These are phyloP conservation scores for Drosophila elegans DNA, from an alignment of 1,140 invertebrate genomes.

Conservation along the genomic window DNA sequence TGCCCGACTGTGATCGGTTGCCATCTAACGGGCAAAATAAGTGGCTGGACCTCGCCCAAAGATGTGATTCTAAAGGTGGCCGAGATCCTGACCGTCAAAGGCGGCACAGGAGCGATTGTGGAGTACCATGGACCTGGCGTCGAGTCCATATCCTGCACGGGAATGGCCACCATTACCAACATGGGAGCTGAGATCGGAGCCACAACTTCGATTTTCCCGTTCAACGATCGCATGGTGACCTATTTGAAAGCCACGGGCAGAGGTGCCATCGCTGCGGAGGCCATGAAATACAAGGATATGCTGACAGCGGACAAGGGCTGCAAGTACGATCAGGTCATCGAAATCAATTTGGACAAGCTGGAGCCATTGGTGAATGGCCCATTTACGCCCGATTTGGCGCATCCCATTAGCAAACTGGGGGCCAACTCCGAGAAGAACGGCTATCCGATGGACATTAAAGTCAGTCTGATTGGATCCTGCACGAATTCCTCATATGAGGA, in stretches of 20 bases:
- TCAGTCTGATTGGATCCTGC: conserved; percentile 99
- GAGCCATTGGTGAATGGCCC: conserved; percentile 99
- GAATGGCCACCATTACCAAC: conserved; percentile 99
- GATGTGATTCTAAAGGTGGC: conserved; percentile 98
- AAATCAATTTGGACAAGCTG: conserved; percentile 91
- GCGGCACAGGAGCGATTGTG: conserved; percentile 99
- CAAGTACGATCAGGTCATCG: conserved; percentile 94
- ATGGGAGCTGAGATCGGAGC: conserved; percentile 99
- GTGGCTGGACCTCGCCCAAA: conserved; percentile 99
- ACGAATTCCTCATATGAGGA: conserved; percentile 99
- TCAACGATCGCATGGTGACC: conserved; percentile 96
- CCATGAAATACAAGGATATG: conserved; percentile 90
- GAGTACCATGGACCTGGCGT: conserved; percentile 99
- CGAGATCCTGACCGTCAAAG: conserved; percentile 94
- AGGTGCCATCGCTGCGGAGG: conserved; percentile 91
- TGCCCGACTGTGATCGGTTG: conserved; percentile 99
- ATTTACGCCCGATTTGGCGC: conserved; percentile 99
- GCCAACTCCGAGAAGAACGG: conserved; percentile 94
- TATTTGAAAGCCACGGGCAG: conserved; percentile 95
- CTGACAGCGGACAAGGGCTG: conserved; percentile 94
- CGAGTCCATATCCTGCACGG: conserved; percentile 97
- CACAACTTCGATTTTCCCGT: conserved; percentile 98
- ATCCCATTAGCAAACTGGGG: conserved; percentile 96
- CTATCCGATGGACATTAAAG: conserved; percentile 98
- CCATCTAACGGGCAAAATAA: conserved; percentile 97